Conservation (phyloP, 2,797 vertebrate genomes). For the Mionectes olivaceus region DNA sequence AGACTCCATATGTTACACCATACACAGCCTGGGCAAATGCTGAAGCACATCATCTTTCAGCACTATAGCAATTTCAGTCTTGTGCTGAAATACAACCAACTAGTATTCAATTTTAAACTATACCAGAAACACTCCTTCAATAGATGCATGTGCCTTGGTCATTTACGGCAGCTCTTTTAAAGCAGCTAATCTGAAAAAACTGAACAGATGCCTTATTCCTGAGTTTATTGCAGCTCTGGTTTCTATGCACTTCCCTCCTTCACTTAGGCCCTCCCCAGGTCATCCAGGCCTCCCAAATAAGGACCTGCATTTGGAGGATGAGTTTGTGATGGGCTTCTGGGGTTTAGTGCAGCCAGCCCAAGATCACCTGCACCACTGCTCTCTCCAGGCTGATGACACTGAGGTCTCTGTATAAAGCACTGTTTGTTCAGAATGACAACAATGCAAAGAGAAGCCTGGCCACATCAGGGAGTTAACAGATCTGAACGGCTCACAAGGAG, state of each 20-base stretch:
- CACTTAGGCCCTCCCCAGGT: background rate
- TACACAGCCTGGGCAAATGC: background rate
- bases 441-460: background rate
- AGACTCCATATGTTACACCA: background rate
- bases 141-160: background rate
- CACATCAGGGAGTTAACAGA: background rate
- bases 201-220: background rate
- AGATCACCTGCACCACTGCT: background rate
- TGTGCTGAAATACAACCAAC: background rate
- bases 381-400: background rate
- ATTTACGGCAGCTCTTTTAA: conserved; percentile 1
- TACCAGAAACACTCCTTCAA: background rate
- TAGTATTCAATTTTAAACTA: background rate
- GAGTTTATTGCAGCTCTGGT: background rate
- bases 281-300: background rate
- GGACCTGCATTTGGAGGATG: background rate
- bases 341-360: background rate
- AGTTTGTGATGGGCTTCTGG: background rate
- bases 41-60: background rate
- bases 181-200: background rate
- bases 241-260: background rate
- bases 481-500: background rate
- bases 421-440: background rate
- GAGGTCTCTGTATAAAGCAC: background rate
- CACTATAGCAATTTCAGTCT: background rate